These are phyloP conservation scores for Baryphthengus martii DNA, from an alignment of 2,113 vertebrate species.

Conservation along the genomic window DNA sequence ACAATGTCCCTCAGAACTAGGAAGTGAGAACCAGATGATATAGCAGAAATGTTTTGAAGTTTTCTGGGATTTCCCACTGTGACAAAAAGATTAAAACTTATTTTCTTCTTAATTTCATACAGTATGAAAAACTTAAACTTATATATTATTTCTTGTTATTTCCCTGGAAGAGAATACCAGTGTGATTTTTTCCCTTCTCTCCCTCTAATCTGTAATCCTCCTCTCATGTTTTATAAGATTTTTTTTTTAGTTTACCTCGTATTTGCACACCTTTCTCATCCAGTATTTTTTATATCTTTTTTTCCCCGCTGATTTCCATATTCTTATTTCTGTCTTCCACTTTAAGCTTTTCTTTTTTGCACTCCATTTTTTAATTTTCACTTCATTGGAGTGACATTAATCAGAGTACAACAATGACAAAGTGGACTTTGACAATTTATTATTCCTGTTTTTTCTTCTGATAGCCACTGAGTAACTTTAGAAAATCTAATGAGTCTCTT, in stretches of 20 bases:
- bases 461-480: not conserved
- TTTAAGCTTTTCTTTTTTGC: not conserved
- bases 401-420: not conserved
- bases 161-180: not conserved
- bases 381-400: not conserved
- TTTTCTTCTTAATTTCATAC: not conserved
- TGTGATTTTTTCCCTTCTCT: not conserved
- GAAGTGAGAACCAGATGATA: not conserved
- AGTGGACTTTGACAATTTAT: not conserved
- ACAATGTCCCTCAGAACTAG: not conserved
- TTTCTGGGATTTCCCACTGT: not conserved
- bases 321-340: not conserved
- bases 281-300: not conserved
- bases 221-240: not conserved
- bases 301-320: not conserved
- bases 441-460: not conserved
- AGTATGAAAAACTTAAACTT: not conserved
- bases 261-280: not conserved
- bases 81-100: not conserved
- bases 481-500: not conserved
- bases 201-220: not conserved
- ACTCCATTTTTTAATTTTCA: not conserved
- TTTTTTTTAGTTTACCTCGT: not conserved
- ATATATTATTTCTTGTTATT: not conserved
- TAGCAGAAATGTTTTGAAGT: not conserved